Conservation (phyloP, 2,797 vertebrate genomes). For the Sebastiscus albofasciatus region DNA sequence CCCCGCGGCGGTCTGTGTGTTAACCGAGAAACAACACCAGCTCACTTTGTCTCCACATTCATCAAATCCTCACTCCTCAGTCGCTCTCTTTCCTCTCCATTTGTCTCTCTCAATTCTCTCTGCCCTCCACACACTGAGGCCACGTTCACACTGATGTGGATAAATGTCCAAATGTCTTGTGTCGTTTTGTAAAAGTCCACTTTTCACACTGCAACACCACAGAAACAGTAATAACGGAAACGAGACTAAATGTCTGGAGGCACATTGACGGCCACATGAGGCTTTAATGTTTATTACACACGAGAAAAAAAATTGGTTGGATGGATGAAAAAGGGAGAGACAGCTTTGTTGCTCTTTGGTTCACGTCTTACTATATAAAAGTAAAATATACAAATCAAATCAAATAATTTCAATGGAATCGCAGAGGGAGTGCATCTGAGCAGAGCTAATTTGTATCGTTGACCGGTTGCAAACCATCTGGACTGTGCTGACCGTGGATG, state of each 20-base stretch:
- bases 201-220: neutral
- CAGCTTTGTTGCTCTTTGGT: neutral
- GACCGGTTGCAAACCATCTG: neutral
- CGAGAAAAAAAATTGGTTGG: neutral
- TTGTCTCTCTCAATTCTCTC: neutral
- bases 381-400: neutral
- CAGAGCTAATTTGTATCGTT: neutral
- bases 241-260: neutral
- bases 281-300: neutral
- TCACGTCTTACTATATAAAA: neutral
- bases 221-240: neutral
- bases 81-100: neutral
- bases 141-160: neutral
- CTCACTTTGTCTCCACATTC: conserved; percentile 25
- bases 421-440: neutral
- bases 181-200: neutral
- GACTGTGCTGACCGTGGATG: too few species aligned
- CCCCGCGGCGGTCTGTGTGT: neutral
- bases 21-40: conserved; percentile 9
- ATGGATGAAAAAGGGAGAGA: neutral
- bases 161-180: neutral
- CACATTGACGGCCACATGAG: neutral
- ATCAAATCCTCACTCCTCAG: conserved; percentile 10
- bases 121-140: neutral
- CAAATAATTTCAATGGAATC: neutral